Evolutionary conservation across 2,888 invertebrate species (phyloP).

Genomic region (Ectemnius cavifrons): DNA sequence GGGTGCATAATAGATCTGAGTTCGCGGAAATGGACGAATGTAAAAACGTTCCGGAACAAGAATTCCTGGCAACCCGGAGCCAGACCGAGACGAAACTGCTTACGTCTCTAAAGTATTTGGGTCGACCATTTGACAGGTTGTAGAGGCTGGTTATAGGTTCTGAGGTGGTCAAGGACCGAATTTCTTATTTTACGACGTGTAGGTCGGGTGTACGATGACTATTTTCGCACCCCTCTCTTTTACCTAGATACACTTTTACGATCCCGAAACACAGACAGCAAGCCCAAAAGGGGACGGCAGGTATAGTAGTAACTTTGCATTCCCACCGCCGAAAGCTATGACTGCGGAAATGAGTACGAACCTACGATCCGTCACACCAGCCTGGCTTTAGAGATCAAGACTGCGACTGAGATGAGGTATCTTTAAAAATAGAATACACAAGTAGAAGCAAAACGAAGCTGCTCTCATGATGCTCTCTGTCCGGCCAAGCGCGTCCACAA

Average conservation of each 20-base stretch:
- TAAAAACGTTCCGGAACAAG: conserved; percentile 11
- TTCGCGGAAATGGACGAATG: not conserved
- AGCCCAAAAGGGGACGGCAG: conserved; percentile 32
- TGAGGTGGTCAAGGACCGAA: conserved; percentile 47
- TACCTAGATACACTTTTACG: conserved; percentile 37
- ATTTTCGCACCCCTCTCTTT: conserved; percentile 44
- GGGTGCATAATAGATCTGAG: too few relatives aligned
- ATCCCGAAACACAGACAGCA: conserved; percentile 37
- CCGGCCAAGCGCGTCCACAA: too few relatives aligned
- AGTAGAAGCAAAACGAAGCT: too few relatives aligned
- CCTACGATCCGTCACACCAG: too few relatives aligned
- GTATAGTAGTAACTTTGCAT: conserved; percentile 11
- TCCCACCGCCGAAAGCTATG: too few relatives aligned
- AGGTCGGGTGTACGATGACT: conserved; percentile 24
- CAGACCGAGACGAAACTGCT: conserved; percentile 12
- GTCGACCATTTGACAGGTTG: conserved; percentile 46
- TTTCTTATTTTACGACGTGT: conserved; percentile 51
- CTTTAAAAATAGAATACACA: too few relatives aligned
- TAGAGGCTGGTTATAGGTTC: conserved; percentile 41
- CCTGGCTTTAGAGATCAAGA: too few relatives aligned
- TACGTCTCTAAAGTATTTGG: conserved; percentile 37
- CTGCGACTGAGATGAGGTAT: too few relatives aligned
- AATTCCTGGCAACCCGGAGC: not conserved
- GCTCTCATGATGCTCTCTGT: too few relatives aligned
- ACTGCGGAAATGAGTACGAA: too few relatives aligned